These are phyloP conservation scores for Lypha dubia DNA, from an alignment of 2,888 invertebrate species.

Conservation along the genomic window DNA sequence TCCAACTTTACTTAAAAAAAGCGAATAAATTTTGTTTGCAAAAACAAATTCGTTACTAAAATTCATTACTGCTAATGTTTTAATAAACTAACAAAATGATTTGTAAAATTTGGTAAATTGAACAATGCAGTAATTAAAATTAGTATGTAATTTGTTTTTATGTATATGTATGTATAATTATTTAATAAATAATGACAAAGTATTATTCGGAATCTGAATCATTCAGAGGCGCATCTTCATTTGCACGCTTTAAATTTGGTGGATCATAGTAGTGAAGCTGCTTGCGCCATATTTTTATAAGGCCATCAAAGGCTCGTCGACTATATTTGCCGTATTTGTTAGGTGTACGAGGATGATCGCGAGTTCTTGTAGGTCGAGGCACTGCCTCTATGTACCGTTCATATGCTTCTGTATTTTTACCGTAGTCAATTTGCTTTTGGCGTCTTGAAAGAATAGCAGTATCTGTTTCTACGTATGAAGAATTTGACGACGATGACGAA, in stretches of 20 bases:
- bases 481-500: conserved; percentile 78
- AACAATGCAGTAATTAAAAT: too few relatives aligned
- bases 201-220: conserved; percentile 68
- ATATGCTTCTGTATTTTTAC: conserved; percentile 95
- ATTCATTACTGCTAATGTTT: neutral
- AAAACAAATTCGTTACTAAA: conserved; percentile 13
- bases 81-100: conserved; percentile 5
- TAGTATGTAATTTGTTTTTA: too few relatives aligned
- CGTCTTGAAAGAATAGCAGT: conserved; percentile 88
- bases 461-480: conserved; percentile 87
- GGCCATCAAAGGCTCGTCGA: conserved; percentile 95
- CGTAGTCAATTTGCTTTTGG: conserved; percentile 97
- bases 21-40: neutral
- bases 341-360: conserved; percentile 94
- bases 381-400: conserved; percentile 88
- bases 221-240: conserved; percentile 37
- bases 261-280: conserved; percentile 92
- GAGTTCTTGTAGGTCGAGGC: conserved; percentile 87
- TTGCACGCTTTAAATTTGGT: conserved; percentile 75
- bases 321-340: conserved; percentile 94
- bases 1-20: neutral
- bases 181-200: too few relatives aligned
- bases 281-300: conserved; percentile 94
- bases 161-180: too few relatives aligned
- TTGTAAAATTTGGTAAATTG: conserved; percentile 2